Conservation (phyloP, 2,888 invertebrate genomes). For the Thecophora atra region DNA sequence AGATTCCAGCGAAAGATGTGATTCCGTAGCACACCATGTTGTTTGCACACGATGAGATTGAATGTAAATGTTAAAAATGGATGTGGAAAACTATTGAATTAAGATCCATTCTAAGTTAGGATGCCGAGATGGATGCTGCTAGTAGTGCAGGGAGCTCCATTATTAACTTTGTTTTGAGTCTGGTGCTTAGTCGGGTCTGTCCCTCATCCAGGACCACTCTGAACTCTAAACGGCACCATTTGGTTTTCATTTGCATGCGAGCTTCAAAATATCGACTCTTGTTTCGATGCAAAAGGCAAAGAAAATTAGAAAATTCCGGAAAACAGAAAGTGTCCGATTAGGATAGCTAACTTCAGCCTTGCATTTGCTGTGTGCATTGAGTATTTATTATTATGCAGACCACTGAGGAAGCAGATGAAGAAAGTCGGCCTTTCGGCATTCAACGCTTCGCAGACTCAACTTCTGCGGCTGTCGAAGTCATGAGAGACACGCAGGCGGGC, state of each 20-base stretch:
- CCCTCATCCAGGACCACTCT: background rate
- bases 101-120: background rate
- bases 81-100: background rate
- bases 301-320: background rate
- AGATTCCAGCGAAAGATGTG: slow-evolving; percentile 3
- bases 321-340: background rate
- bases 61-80: background rate
- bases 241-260: background rate
- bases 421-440: too few relatives aligned
- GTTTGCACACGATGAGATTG: background rate
- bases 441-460: too few relatives aligned
- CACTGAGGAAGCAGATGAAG: too few relatives aligned
- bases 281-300: background rate
- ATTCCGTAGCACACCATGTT: background rate
- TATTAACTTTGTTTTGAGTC: too few relatives aligned
- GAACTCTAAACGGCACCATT: background rate
- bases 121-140: slow-evolving; percentile 27
- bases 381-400: too few relatives aligned
- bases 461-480: too few relatives aligned
- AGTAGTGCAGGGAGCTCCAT: too few relatives aligned
- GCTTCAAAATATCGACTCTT: background rate
- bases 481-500: background rate
- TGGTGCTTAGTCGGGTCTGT: background rate
- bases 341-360: background rate
- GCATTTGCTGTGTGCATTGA: too few relatives aligned